phyloP scores from a whole-genome alignment of 2,888 invertebrate species.

The Caprella mutica region DNA sequence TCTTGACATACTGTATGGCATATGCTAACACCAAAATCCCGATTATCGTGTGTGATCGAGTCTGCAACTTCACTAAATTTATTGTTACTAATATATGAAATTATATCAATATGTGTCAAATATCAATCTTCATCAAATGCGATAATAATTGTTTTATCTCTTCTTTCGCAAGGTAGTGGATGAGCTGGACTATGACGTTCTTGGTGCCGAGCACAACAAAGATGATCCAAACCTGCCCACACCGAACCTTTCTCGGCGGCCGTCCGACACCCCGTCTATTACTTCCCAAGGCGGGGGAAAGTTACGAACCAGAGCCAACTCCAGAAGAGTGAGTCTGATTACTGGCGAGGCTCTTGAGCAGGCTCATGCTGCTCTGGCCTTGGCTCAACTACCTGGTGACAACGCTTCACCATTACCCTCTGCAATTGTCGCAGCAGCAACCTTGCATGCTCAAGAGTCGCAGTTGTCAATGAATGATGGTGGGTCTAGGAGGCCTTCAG shows the following conservation, averaged over 20 bases:
- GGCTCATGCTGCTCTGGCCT: conserved; percentile 19
- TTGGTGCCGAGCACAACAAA: conserved; percentile 6
- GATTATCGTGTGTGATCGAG: no score
- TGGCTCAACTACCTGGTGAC: conserved; percentile 5
- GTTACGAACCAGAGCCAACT: conserved; percentile 14
- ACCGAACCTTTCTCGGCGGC: conserved; percentile 4
- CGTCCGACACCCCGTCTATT: conserved; percentile 8
- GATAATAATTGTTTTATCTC: no score
- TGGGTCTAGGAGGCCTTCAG: neutral
- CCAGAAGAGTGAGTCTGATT: conserved; percentile 26
- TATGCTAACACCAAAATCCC: no score
- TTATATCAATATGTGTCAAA: no score
- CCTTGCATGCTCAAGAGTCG: neutral
- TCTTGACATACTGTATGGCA: no score
- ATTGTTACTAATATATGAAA: no score
- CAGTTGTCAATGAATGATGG: neutral
- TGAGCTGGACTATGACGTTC: conserved; percentile 8
- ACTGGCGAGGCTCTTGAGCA: conserved; percentile 29
- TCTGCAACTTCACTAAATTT: no score
- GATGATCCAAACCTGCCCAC: conserved; percentile 4
- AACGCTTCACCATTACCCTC: neutral
- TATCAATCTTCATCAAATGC: no score
- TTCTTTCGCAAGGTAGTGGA: conserved; percentile 1
- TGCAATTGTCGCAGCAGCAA: neutral
- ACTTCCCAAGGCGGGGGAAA: neutral